Evolutionary conservation across 2,113 vertebrate genomes (phyloP).

Genomic region (Carassius carassius): DNA sequence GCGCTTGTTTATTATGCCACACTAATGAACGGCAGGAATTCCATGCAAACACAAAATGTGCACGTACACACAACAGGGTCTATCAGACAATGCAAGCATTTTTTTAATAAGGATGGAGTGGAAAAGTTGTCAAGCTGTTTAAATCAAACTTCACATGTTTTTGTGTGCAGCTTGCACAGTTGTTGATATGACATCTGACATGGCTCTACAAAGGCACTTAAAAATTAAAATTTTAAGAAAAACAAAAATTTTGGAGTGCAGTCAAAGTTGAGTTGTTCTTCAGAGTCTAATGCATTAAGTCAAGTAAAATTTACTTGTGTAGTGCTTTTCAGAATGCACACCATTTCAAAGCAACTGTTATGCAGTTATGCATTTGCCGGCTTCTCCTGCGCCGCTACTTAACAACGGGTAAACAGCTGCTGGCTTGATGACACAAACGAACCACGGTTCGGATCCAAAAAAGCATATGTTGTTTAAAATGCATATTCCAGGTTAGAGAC

Average conservation of each 20-base stretch:
- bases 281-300: too few species aligned
- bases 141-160: background rate
- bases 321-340: too few species aligned
- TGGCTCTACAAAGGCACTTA: background rate
- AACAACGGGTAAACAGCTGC: too few species aligned
- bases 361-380: too few species aligned
- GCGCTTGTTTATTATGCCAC: slow-evolving; percentile 11
- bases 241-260: background rate
- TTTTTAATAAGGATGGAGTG: background rate
- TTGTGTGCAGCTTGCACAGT: background rate
- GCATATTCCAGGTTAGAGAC: too few species aligned
- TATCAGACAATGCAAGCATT: background rate
- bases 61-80: background rate
- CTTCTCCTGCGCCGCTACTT: too few species aligned
- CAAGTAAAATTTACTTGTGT: too few species aligned
- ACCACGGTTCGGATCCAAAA: too few species aligned
- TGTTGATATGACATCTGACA: background rate
- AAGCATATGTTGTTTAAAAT: too few species aligned
- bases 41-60: background rate
- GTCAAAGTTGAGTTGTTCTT: too few species aligned
- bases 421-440: too few species aligned
- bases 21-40: slow-evolving; percentile 24
- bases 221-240: background rate
- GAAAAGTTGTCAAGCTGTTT: slow-evolving; percentile 4
- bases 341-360: too few species aligned